A percentile compares a stretch with the other conserved stretches of the same genome.
Evolutionary conservation across 2,113 vertebrate genomes (phyloP).

Genomic region (Pterophyllum scalare): DNA sequence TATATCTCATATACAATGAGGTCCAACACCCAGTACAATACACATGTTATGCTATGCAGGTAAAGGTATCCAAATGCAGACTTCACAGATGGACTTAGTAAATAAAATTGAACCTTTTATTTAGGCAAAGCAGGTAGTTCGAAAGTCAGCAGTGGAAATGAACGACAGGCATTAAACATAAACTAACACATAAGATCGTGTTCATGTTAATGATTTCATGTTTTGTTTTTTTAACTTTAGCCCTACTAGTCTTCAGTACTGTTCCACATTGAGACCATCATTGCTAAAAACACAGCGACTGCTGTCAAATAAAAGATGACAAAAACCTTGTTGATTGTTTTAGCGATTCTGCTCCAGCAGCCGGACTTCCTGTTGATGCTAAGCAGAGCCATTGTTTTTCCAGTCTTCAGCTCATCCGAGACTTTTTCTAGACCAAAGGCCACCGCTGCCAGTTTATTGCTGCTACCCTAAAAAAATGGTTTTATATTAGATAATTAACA

Average conservation of each 20-base stretch:
- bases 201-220: not conserved
- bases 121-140: not conserved
- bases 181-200: not conserved
- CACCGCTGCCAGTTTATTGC: not conserved
- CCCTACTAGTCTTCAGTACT: not conserved
- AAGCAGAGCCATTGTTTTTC: not conserved
- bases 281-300: not conserved
- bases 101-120: not conserved
- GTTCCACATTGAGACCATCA: not conserved
- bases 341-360: conserved; percentile 18
- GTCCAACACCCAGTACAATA: not conserved
- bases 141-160: not conserved
- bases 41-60: not conserved
- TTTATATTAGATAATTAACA: not conserved
- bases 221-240: not conserved
- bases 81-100: not conserved
- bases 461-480: conserved; percentile 7
- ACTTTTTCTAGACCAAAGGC: not conserved
- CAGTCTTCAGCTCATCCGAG: not conserved
- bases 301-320: not conserved
- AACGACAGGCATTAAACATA: not conserved
- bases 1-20: too few species aligned
- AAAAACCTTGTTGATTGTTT: conserved; percentile 19
- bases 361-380: not conserved
- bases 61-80: not conserved